These are phyloP conservation scores for Athalia cordata DNA, from an alignment of 2,888 invertebrate species.

Conservation along the genomic window DNA sequence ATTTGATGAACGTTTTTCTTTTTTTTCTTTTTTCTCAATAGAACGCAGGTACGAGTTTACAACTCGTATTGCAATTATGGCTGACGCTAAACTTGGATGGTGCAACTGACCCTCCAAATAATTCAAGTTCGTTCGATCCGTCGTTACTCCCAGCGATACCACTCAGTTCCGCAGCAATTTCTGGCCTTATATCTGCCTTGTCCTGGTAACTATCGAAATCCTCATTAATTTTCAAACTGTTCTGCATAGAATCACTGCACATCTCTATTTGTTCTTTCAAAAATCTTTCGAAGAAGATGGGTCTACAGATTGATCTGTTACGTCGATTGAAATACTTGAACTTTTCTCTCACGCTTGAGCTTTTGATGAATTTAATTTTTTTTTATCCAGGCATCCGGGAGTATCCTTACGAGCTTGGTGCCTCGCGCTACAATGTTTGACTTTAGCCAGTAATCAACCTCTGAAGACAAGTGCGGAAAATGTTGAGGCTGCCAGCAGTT, in stretches of 20 bases:
- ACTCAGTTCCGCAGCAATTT: conserved; percentile 80
- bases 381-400: conserved; percentile 75
- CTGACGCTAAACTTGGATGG: conserved; percentile 85
- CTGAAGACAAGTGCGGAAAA: conserved; percentile 58
- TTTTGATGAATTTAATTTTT: conserved; percentile 31
- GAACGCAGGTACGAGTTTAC: conserved; percentile 85
- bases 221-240: conserved; percentile 31
- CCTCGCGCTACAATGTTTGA: conserved; percentile 84
- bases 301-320: too few relatives aligned
- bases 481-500: conserved; percentile 62
- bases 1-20: background rate
- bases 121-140: conserved; percentile 76
- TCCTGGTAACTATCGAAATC: conserved; percentile 74
- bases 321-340: background rate
- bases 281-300: too few relatives aligned
- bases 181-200: conserved; percentile 80
- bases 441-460: conserved; percentile 82
- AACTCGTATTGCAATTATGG: conserved; percentile 91
- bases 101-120: conserved; percentile 71
- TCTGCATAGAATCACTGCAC: background rate
- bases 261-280: too few relatives aligned
- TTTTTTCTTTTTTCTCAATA: conserved; percentile 61
- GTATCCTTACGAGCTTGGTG: conserved; percentile 87
- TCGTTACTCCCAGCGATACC: conserved; percentile 79
- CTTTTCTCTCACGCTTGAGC: background rate